Conservation (phyloP, 2,888 invertebrate species). For the Rhagophthalmus giganteus region DNA sequence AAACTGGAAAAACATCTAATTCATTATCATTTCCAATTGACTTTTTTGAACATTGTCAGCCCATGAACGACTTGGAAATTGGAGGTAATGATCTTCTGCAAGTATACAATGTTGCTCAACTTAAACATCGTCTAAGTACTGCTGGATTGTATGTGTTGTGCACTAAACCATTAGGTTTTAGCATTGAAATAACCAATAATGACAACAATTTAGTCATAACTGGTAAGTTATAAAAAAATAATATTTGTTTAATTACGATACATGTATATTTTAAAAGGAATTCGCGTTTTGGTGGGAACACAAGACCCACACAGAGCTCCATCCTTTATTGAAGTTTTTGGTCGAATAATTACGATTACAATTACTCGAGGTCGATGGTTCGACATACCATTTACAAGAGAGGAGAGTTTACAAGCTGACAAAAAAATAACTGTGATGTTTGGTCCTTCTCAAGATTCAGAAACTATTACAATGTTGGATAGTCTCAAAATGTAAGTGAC, state of each 20-base stretch:
- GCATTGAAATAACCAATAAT: constrained; percentile 83
- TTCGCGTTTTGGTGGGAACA: constrained; percentile 82
- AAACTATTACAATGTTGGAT: constrained; percentile 90
- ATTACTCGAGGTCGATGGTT: constrained; percentile 87
- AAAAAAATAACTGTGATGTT: constrained; percentile 84
- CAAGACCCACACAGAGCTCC: constrained; percentile 81
- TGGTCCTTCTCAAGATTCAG: constrained; percentile 83
- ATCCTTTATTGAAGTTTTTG: constrained; percentile 74
- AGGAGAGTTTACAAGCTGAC: constrained; percentile 90
- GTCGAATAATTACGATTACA: constrained; percentile 71
- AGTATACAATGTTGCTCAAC: constrained; percentile 90
- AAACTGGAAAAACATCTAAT: constrained; percentile 65
- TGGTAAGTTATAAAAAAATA: constrained; percentile 35
- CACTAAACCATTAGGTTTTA: constrained; percentile 87
- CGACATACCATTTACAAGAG: constrained; percentile 91
- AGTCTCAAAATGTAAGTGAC: constrained; percentile 76
- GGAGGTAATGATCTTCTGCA: constrained; percentile 94
- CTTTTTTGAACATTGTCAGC: constrained; percentile 94
- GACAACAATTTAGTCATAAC: constrained; percentile 89
- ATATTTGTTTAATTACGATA: too few species aligned
- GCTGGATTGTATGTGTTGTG: constrained; percentile 90
- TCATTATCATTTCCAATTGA: constrained; percentile 87
- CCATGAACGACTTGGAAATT: constrained; percentile 90
- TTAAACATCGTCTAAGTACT: constrained; percentile 87
- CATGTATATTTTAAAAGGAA: too few species aligned